Conservation (phyloP, 2,113 vertebrate species). For the Eubucco bourcierii region DNA sequence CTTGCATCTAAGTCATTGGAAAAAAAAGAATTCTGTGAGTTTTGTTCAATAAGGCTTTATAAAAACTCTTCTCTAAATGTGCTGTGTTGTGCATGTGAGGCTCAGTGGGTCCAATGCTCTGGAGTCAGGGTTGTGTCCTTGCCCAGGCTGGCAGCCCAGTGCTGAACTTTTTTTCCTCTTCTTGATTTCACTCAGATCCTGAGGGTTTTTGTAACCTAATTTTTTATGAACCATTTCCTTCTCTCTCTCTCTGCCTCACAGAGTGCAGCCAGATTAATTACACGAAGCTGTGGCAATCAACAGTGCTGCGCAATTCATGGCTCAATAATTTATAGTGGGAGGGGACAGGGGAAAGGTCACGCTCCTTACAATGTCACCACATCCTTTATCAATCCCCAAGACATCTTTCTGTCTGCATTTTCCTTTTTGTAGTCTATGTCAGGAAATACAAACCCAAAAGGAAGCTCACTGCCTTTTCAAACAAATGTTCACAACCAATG, state of each 20-base stretch:
- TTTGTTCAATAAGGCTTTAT: neutral
- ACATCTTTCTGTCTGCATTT: neutral
- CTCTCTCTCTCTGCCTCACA: neutral
- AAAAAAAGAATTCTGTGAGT: neutral
- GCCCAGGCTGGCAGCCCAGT: neutral
- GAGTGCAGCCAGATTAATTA: neutral
- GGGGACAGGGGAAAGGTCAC: neutral
- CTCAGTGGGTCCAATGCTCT: neutral
- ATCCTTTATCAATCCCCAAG: neutral
- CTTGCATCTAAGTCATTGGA: neutral
- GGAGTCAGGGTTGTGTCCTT: neutral
- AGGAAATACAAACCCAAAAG: neutral
- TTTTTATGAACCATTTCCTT: neutral
- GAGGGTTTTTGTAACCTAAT: slow-evolving; percentile 61
- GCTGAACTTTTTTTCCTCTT: slow-evolving; percentile 48
- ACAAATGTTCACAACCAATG: neutral
- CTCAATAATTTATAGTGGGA: neutral
- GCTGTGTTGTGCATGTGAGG: neutral
- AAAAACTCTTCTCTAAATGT: neutral
- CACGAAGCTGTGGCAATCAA: neutral
- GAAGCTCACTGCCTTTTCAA: slow-evolving; percentile 5
- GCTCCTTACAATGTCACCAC: neutral
- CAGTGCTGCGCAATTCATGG: neutral
- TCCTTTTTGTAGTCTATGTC: neutral
- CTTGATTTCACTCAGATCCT: slow-evolving; percentile 24